Base-by-base conservation (phyloP, 2,797 vertebrate genomes). In the Arrhamphus sclerolepis region DNA sequence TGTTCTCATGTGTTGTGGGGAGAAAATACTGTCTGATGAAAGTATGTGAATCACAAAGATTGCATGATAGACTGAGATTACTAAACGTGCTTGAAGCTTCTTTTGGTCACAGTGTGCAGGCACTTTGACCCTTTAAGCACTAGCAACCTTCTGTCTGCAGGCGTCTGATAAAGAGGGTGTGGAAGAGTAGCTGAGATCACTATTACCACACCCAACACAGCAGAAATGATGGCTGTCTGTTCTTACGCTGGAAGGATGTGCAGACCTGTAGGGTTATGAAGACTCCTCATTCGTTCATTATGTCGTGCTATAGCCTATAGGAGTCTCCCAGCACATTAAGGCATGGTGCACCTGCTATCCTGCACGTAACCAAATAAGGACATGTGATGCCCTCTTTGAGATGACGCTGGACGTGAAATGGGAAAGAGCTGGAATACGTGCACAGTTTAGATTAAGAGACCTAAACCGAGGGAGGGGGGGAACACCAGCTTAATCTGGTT, bases 341-440 rank as follows among this genome's bases (percentile, higher is more conserved):
- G 58, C 6, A 6, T 3, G 51, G 60, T 48, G 68, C 72, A 72
- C 44, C 66, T 46, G 79, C 88, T 90, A 78, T 65, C 75, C 75
- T 26, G 70, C 43, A 4, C 63, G 66, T 65, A 62, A 46, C 90
- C 89, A 89, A 87, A 91, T 90, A 92, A 85, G 89, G 87, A 77
- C 80, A 90, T 73, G 57, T 52, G 69, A 62, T 49, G 22, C 74
- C 70, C 55, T 54, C 14, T 7, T 1, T 41, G 60, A 56, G 47
- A 29, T 88, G 89, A 87, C 86, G 86, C 83, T 84, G 72, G 41
- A 56, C 58, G 62, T 67, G 66, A 70, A 79, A 66, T 29, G 18
- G 60, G 16, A 28, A 24, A 40, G 29, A 56, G 56, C 11, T 1
- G 40, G 34, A 24, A 7, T 49, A 43, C 22, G 21, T 19, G 62